These are phyloP conservation scores for Apamea sordens DNA, from an alignment of 2,888 invertebrate species.

Conservation along the genomic window DNA sequence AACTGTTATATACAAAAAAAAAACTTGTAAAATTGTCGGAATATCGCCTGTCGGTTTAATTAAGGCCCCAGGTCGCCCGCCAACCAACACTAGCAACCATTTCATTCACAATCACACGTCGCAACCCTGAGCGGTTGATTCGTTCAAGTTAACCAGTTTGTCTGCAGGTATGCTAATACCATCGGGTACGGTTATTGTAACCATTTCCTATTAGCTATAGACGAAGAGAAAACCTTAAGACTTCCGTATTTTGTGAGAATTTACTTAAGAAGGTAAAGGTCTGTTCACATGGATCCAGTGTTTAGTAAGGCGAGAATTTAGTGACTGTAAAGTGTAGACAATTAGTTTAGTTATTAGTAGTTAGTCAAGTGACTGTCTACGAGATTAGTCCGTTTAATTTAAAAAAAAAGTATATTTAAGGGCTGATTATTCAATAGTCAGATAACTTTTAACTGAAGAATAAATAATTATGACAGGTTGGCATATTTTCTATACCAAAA, in stretches of 20 bases:
- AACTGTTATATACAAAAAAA: no score
- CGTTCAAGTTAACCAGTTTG: conserved; percentile 33
- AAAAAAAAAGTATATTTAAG: no score
- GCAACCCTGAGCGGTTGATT: conserved; percentile 32
- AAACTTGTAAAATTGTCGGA: neutral
- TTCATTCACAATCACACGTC: conserved; percentile 4
- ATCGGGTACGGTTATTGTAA: conserved; percentile 48
- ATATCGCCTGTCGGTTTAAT: neutral
- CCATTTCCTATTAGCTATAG: conserved; percentile 40
- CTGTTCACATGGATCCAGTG: neutral
- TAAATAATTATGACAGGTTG: neutral
- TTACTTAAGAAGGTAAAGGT: conserved; percentile 3
- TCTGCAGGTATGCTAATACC: conserved; percentile 41
- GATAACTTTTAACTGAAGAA: neutral
- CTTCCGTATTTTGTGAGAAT: conserved; percentile 26
- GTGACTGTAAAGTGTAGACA: neutral
- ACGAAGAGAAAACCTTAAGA: conserved; percentile 42
- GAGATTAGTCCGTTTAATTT: neutral
- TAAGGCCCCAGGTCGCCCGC: neutral
- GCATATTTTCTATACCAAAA: neutral
- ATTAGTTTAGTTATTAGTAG: neutral
- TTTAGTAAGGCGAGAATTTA: neutral
- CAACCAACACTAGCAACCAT: neutral
- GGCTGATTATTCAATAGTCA: neutral
- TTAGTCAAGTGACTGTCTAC: neutral